These are phyloP conservation scores for Dexiosoma caninum DNA, from an alignment of 2,888 invertebrate genomes.

Conservation along the genomic window DNA sequence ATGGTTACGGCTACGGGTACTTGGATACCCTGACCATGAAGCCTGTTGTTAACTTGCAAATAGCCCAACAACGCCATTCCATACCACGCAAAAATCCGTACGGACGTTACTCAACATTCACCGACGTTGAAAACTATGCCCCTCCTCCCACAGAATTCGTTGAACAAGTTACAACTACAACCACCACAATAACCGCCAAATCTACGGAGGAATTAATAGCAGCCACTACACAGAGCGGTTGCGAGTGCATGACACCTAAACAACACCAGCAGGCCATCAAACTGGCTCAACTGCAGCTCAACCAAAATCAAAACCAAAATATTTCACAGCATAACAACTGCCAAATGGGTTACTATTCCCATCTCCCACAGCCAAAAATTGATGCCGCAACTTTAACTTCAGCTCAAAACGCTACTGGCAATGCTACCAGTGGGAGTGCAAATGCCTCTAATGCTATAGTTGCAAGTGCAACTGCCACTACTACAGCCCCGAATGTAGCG, in stretches of 20 bases:
- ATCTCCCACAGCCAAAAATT: conserved; percentile 73
- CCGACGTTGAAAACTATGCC: conserved; percentile 77
- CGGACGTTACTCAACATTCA: conserved; percentile 77
- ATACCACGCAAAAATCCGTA: conserved; percentile 77
- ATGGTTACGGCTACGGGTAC: conserved; percentile 92
- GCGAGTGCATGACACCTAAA: conserved; percentile 72
- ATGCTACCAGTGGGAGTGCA: conserved; percentile 73
- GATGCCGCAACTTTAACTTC: conserved; percentile 72
- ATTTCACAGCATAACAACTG: conserved; percentile 74
- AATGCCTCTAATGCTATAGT: neutral
- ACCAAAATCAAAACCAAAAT: conserved; percentile 71
- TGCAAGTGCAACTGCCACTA: conserved; percentile 1
- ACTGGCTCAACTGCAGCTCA: conserved; percentile 71
- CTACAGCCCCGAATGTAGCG: conserved; percentile 74
- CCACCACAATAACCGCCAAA: conserved; percentile 82
- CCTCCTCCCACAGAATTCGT: conserved; percentile 78
- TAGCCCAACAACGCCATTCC: conserved; percentile 78
- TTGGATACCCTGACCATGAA: conserved; percentile 82
- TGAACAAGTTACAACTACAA: conserved; percentile 79
- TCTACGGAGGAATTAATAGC: conserved; percentile 87
- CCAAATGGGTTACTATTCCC: conserved; percentile 77
- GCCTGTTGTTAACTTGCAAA: conserved; percentile 77
- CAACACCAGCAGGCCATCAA: conserved; percentile 72
- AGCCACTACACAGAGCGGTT: conserved; percentile 65
- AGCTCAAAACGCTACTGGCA: conserved; percentile 46